phyloP scores from a whole-genome alignment of 1,140 invertebrate genomes.

The Latrodectus geometricus region DNA sequence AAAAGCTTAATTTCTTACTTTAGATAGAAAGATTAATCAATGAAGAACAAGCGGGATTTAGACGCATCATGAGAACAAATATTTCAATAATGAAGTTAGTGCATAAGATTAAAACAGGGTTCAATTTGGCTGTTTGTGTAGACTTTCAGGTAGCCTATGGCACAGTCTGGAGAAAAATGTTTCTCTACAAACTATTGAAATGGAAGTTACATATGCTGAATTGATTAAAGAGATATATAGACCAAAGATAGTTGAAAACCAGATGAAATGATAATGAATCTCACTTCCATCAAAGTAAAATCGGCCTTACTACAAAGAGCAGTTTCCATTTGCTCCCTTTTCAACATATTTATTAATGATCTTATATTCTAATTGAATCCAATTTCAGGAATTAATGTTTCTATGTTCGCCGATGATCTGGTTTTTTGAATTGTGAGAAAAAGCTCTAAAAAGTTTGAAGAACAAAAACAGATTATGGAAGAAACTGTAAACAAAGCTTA shows the following conservation, averaged over 20 bases:
- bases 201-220: not conserved
- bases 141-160: constrained; percentile 15
- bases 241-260: not conserved
- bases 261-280: constrained; percentile 4
- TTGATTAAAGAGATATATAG: constrained; percentile 11
- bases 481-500: constrained; percentile 9
- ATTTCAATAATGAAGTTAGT: not conserved
- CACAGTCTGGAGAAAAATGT: constrained; percentile 1
- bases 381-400: not conserved
- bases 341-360: constrained; percentile 32
- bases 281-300: not conserved
- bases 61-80: not conserved
- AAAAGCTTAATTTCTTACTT: not conserved
- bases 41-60: constrained; percentile 23
- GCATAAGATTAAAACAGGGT: constrained; percentile 4
- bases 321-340: constrained; percentile 7
- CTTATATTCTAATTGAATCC: not conserved
- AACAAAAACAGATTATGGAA: not conserved
- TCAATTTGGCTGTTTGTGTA: not conserved
- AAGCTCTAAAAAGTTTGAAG: not conserved
- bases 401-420: constrained; percentile 33
- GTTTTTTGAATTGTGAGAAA: constrained; percentile 1
- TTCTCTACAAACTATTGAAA: not conserved
- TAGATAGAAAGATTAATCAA: not conserved
- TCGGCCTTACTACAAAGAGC: constrained; percentile 27